These are phyloP conservation scores for Noctua comes DNA, from an alignment of 2,888 invertebrate genomes.

Conservation along the genomic window DNA sequence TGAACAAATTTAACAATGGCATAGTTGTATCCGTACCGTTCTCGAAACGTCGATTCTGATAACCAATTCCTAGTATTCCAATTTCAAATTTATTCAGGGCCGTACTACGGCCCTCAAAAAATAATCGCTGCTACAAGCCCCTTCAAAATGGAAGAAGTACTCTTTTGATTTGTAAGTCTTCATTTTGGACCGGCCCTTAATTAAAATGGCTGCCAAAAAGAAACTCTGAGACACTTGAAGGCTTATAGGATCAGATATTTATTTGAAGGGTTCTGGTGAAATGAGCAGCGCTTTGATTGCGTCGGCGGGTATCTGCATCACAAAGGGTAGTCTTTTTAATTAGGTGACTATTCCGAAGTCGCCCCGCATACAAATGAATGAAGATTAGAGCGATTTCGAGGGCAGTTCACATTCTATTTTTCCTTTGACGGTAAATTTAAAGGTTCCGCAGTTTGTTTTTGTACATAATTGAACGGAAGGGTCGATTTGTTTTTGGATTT, in stretches of 20 bases:
- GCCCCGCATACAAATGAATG: slow-evolving; percentile 83
- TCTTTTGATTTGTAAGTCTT: slow-evolving; percentile 70
- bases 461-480: slow-evolving; percentile 71
- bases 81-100: slow-evolving; percentile 19
- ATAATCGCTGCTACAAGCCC: slow-evolving; percentile 33
- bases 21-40: slow-evolving; percentile 3
- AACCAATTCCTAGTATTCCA: slow-evolving; percentile 17
- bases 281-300: slow-evolving; percentile 78
- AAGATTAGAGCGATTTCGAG: slow-evolving; percentile 77
- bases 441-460: slow-evolving; percentile 72
- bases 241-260: slow-evolving; percentile 75
- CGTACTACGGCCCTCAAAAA: neutral
- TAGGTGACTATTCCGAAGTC: slow-evolving; percentile 82
- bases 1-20: neutral
- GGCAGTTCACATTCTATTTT: slow-evolving; percentile 73
- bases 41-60: neutral
- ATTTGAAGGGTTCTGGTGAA: slow-evolving; percentile 77
- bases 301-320: slow-evolving; percentile 81
- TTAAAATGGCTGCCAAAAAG: slow-evolving; percentile 71
- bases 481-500: slow-evolving; percentile 60
- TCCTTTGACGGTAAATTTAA: slow-evolving; percentile 75
- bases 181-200: slow-evolving; percentile 68
- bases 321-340: slow-evolving; percentile 87
- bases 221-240: slow-evolving; percentile 66
- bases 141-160: slow-evolving; percentile 30